Conservation (phyloP, 1,140 invertebrate genomes). For the Magallana ariakensis region DNA sequence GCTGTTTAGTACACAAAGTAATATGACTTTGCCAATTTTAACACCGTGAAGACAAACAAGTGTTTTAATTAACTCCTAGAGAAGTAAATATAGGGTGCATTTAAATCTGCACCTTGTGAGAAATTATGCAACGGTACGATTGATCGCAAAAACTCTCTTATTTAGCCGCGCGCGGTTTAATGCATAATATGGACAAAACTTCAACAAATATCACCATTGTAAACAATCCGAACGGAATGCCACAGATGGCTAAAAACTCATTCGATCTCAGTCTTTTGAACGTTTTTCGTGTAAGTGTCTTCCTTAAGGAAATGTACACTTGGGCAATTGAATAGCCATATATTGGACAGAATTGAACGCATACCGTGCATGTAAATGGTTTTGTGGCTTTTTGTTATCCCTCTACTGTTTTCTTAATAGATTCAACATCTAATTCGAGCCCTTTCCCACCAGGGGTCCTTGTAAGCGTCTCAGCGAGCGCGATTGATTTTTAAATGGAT, state of each 20-base stretch:
- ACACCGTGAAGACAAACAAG: background rate
- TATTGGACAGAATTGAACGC: background rate
- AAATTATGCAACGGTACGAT: background rate
- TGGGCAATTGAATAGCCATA: conserved; percentile 27
- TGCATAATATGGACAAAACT: conserved; percentile 25
- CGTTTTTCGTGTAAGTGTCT: conserved; percentile 19
- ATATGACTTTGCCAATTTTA: conserved; percentile 20
- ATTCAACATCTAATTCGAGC: conserved; percentile 29
- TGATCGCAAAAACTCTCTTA: background rate
- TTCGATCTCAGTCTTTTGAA: conserved; percentile 36
- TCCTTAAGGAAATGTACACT: conserved; percentile 21
- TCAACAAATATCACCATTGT: conserved; percentile 5
- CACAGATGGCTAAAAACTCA: conserved; percentile 23
- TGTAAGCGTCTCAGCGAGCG: conserved; percentile 29
- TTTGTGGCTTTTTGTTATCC: conserved; percentile 23
- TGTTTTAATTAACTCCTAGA: conserved; percentile 20
- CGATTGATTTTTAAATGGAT: conserved; percentile 37
- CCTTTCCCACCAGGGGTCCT: conserved; percentile 4
- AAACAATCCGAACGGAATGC: background rate
- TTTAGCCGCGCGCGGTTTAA: background rate
- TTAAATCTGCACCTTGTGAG: background rate
- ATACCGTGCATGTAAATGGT: conserved; percentile 8
- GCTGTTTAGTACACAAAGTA: too few species aligned
- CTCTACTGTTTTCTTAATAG: conserved; percentile 26
- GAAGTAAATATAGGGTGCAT: conserved; percentile 15